Base-by-base conservation (phyloP, 2,113 vertebrate genomes). In the Cnemophilus loriae region DNA sequence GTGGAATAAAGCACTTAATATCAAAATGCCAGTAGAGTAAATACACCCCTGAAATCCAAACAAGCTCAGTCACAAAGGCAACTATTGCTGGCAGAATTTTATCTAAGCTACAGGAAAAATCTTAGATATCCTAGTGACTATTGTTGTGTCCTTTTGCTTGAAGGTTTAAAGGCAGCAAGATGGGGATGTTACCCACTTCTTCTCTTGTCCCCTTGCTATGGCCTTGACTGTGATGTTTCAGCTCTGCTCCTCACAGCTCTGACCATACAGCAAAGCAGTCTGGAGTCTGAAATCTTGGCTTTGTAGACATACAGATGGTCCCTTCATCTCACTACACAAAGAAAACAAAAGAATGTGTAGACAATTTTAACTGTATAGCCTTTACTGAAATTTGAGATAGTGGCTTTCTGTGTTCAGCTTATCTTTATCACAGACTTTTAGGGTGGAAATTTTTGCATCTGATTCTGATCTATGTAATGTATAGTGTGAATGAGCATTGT, bases 171-270 rank as follows among this genome's bases (percentile, higher is more conserved):
- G 24, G 24, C 30, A 68, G 11, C 5, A 79, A 32, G 33, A 11
- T 12, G 10, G 33, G 16, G 11, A 16, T 13, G 10, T 9, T 14
- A 44, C 14, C 33, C 13, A 9, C 13, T 71, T 64, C 63, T 37
- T 64, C 24, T 67, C 57, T 64, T 71, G 4, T 6, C 10, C 8
- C 7, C 17, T 78, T 75, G 33, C 28, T 63, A 6, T 21, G 12
- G 33, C 4, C 32, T 5, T 63, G 15, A 27, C 7, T 55, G 0
- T 0, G 15, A 20, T 19, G 10, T 39, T 81, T 63, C 50, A 60
- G 6, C 2, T 10, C 26, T 59, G 46, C 17, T 82, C 35, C 44
- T 94, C 2, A 1, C 27, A 71, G 26, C 19, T 33, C 60, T 90
- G 70, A 63, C 9, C 15, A 4, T 2, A n/a, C 2, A 83, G 24